A percentile compares a stretch with the other conserved stretches of the same genome.
Conservation (phyloP, 2,888 invertebrate species). For the Crioceris asparagi region DNA sequence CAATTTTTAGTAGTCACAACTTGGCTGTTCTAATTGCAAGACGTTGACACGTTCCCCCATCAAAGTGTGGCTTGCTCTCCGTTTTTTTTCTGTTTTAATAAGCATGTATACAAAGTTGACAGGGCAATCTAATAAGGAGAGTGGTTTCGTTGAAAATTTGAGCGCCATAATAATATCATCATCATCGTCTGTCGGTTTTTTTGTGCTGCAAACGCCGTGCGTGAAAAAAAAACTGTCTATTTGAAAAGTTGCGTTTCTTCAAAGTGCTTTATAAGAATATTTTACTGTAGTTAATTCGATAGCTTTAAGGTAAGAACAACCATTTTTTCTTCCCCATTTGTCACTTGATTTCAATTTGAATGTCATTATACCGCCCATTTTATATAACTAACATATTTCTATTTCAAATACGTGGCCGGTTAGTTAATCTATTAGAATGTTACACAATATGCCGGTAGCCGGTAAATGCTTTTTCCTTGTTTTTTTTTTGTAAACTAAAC, state of each 20-base stretch:
- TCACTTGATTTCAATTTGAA: no score
- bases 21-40: slow-evolving; percentile 30
- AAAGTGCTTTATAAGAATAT: slow-evolving; percentile 32
- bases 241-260: slow-evolving; percentile 12
- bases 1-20: slow-evolving; percentile 25
- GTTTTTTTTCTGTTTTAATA: slow-evolving; percentile 17
- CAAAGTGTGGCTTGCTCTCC: slow-evolving; percentile 6
- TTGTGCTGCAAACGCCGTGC: slow-evolving; percentile 37
- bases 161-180: slow-evolving; percentile 23
- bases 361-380: no score
- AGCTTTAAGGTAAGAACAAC: slow-evolving; percentile 32
- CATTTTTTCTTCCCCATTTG: no score
- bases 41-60: slow-evolving; percentile 27
- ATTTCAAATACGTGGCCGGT: no score
- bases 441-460: no score
- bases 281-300: no score
- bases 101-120: slow-evolving; percentile 39
- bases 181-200: slow-evolving; percentile 30
- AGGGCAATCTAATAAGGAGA: slow-evolving; percentile 35
- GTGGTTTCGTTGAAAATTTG: slow-evolving; percentile 35
- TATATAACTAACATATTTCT: no score
- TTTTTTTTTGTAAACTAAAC: no score
- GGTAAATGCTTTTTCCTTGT: no score
- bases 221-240: slow-evolving; percentile 35
- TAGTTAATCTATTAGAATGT: no score